Percentiles rank a stretch among this genome's conserved stretches.
Conservation (phyloP, 2,797 vertebrate species). For the Synaphobranchus kaupii region DNA sequence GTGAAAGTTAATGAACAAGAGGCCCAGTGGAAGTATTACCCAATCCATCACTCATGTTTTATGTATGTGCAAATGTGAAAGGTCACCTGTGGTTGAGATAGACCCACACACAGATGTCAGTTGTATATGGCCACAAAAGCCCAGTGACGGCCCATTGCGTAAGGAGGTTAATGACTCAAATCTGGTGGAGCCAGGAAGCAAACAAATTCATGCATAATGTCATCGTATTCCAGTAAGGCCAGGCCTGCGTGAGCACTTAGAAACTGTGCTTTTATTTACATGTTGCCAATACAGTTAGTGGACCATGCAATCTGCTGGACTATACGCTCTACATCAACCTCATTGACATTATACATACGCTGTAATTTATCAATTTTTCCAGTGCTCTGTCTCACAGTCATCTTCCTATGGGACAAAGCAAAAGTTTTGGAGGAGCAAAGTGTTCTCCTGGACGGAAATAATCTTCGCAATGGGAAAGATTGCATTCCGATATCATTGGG, state of each 20-base stretch:
- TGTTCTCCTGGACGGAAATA: slow-evolving; percentile 27
- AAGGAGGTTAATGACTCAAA: slow-evolving; percentile 53
- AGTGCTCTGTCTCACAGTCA: slow-evolving; percentile 22
- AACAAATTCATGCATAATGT: slow-evolving; percentile 51
- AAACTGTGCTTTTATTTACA: slow-evolving; percentile 43
- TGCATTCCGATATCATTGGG: slow-evolving; percentile 27
- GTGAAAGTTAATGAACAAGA: not conserved
- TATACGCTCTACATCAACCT: slow-evolving; percentile 36
- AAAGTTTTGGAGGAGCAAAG: slow-evolving; percentile 24
- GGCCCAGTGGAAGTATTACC: not conserved
- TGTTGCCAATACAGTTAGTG: slow-evolving; percentile 48
- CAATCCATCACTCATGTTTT: not conserved
- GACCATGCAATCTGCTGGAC: slow-evolving; percentile 47
- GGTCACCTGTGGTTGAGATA: not conserved
- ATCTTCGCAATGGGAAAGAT: slow-evolving; percentile 37
- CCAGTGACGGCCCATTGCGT: slow-evolving; percentile 39
- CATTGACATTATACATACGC: slow-evolving; percentile 25
- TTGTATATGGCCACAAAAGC: not conserved
- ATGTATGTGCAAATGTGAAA: not conserved
- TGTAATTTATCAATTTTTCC: slow-evolving; percentile 31
- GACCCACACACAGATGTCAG: slow-evolving; percentile 12
- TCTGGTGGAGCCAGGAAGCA: slow-evolving; percentile 50
- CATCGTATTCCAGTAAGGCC: slow-evolving; percentile 57
- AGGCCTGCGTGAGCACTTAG: slow-evolving; percentile 32
- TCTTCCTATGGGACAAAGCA: slow-evolving; percentile 35